These are phyloP conservation scores for Ischnura elegans DNA, from an alignment of 2,888 invertebrate genomes.

Conservation along the genomic window DNA sequence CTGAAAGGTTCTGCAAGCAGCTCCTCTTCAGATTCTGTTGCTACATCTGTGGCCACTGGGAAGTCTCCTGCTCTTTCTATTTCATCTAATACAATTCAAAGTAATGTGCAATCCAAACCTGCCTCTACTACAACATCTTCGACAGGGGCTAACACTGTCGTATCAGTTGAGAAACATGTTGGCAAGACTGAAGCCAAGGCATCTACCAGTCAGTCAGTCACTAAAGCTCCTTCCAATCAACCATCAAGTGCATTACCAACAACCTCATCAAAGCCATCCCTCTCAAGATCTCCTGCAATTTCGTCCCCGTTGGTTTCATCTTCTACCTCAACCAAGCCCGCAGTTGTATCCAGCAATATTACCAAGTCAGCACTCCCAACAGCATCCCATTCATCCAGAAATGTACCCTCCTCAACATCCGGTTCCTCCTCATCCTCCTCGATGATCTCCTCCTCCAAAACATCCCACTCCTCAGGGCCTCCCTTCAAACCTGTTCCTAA, in stretches of 20 bases:
- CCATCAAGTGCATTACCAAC: neutral
- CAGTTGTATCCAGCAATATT: neutral
- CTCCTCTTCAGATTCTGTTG: neutral
- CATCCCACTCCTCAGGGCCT: neutral
- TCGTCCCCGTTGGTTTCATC: conserved; percentile 38
- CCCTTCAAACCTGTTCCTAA: conserved; percentile 26
- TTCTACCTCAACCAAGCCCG: conserved; percentile 28
- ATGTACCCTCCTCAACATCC: conserved; percentile 8
- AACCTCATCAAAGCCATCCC: neutral
- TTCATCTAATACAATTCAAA: neutral
- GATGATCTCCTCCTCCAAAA: neutral
- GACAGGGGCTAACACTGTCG: neutral
- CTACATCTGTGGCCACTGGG: neutral
- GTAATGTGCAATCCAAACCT: neutral
- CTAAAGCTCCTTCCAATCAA: neutral
- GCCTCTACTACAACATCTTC: neutral
- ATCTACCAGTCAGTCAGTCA: neutral
- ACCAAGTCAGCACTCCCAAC: neutral
- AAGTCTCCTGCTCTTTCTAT: neutral
- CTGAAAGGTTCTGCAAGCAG: neutral
- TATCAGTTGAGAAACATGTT: neutral
- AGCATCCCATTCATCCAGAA: neutral
- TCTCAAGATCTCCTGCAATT: conserved; percentile 12
- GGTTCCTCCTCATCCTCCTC: neutral
- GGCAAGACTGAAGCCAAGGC: conserved; percentile 18